Percentiles rank a stretch among this genome's conserved stretches.
Conservation (phyloP, 1,140 invertebrate species). For the Stenopsyche tienmushanensis region DNA sequence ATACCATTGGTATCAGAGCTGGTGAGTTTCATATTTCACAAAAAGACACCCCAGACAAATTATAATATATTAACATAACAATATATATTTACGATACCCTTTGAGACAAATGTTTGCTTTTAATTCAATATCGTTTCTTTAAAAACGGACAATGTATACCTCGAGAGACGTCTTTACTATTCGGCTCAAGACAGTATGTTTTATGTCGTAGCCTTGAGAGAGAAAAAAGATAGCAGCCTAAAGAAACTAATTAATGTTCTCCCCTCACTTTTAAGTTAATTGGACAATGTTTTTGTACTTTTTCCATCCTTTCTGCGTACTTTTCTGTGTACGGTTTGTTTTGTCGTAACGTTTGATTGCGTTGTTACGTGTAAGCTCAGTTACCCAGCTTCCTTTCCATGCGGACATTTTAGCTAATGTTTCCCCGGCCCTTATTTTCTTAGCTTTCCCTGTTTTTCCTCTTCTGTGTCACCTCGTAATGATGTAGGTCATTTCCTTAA, state of each 20-base stretch:
- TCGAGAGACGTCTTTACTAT: too few species aligned
- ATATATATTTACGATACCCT: too few species aligned
- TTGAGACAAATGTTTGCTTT: too few species aligned
- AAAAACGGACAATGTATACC: too few species aligned
- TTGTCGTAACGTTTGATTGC: constrained; percentile 29
- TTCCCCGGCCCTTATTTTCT: constrained; percentile 5
- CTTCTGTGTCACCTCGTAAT: constrained; percentile 9
- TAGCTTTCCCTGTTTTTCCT: background rate
- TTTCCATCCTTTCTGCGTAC: background rate
- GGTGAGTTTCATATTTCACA: constrained; percentile 71
- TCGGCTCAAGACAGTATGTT: too few species aligned
- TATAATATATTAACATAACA: too few species aligned
- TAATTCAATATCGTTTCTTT: too few species aligned
- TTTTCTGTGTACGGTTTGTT: constrained; percentile 9
- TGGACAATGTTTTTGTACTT: background rate
- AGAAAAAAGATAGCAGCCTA: too few species aligned
- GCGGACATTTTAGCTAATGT: constrained; percentile 11
- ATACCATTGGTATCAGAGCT: constrained; percentile 98
- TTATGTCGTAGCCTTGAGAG: background rate
- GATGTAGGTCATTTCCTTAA: constrained; percentile 4
- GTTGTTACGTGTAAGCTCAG: constrained; percentile 24
- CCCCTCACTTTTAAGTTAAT: background rate
- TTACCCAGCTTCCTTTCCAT: constrained; percentile 31
- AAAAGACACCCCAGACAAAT: too few species aligned
- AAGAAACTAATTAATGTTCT: background rate